Evolutionary conservation across 2,888 invertebrate genomes (phyloP), one percentile per base, ranked within the genome.

Genomic region (Craniophora ligustri): DNA sequence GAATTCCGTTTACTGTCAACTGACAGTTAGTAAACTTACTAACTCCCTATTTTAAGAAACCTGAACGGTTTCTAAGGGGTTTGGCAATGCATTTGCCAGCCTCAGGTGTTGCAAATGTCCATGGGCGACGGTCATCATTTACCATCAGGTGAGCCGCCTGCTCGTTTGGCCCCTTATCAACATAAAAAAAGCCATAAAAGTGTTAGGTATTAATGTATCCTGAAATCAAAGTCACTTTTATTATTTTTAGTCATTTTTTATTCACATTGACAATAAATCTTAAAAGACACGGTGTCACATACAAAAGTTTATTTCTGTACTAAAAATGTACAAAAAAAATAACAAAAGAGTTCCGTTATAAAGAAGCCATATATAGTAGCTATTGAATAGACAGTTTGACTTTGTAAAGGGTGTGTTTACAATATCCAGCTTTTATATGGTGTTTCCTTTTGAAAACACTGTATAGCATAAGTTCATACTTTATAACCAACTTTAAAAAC

Each of bases 341-440:
- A 78, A 79, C 72, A 74, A 72, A 75, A 75, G 72, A 72, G 69
- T 70, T 67, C 36, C 60, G 41, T 63, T 64, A 67, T 66, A 72
- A 67, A 68, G 72, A 74, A 72, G 64, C 66, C 76, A 44, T 55
- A 44, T 55, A 65, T 72, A 73, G 67, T 54, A 41, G 51, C 65
- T 62, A 39, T 58, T 75, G 71, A 77, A 78, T 71, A 75, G 75
- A 72, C 66, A 63, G 67, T 73, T 68, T 69, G 54, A 55, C 55
- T 70, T 68, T 75, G 63, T 59, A 40, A 61, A 59, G 72, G 58
- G 68, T 63, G 56, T 75, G 57, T 64, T 62, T 69, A 75, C 74
- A 73, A 77, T 73, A 67, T 32, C 63, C 62, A 71, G 58, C 54
- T 54, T 66, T 65, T 60, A 60, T 71, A 42, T 57, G 61, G 46